Evolutionary conservation across 1,140 invertebrate species (phyloP).

Genomic region (Drusus annulatus): DNA sequence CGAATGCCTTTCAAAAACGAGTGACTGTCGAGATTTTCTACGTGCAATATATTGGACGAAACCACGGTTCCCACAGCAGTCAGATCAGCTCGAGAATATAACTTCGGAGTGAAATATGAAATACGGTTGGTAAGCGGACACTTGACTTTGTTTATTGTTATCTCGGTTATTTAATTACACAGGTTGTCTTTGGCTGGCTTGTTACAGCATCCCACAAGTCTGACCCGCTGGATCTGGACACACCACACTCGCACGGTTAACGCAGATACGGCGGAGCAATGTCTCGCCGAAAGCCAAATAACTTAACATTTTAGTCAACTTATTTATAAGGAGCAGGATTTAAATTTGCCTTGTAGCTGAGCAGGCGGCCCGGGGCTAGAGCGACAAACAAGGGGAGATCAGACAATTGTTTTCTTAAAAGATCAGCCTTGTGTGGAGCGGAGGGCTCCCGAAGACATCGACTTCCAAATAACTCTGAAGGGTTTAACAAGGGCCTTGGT

Average conservation of each 20-base stretch:
- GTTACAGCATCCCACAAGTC: conserved; percentile 5
- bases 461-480: neutral
- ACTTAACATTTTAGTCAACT: conserved; percentile 12
- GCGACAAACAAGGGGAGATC: conserved; percentile 32
- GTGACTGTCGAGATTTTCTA: too few relatives aligned
- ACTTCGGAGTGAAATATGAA: neutral
- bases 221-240: conserved; percentile 3
- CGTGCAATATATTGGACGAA: too few relatives aligned
- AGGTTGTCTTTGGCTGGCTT: conserved; percentile 11
- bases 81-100: neutral
- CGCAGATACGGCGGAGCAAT: conserved; percentile 16
- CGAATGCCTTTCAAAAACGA: too few relatives aligned
- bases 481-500: neutral
- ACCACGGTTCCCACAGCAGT: too few relatives aligned
- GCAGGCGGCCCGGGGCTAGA: conserved; percentile 8
- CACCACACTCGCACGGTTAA: neutral
- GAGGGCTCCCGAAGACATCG: conserved; percentile 34
- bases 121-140: neutral
- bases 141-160: neutral
- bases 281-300: conserved; percentile 33
- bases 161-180: conserved; percentile 13
- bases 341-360: conserved; percentile 31
- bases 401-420: conserved; percentile 34
- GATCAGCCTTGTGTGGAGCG: conserved; percentile 17
- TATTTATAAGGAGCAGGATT: conserved; percentile 35